phyloP scores from a whole-genome alignment of 1,140 invertebrate genomes.

The Saccostrea glomerata region DNA sequence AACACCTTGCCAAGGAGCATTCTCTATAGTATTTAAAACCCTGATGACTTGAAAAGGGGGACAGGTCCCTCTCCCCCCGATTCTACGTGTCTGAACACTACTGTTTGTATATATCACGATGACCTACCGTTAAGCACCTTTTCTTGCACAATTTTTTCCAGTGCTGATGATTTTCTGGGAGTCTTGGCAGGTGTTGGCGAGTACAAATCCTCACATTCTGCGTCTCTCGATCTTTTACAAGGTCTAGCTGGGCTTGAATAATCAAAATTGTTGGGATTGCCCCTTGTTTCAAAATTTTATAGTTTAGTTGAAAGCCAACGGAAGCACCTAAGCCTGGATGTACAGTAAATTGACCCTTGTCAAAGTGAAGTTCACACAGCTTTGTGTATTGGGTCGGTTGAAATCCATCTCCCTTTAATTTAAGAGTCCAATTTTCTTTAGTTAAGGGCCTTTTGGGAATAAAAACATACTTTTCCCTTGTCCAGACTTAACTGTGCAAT shows the following conservation, averaged over 20 bases:
- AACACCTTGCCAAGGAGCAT: too few relatives aligned
- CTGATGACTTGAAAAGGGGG: too few relatives aligned
- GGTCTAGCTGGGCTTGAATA: background rate
- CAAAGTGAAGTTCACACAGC: background rate
- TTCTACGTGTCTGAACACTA: too few relatives aligned
- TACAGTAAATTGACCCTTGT: background rate
- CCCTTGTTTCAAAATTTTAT: background rate
- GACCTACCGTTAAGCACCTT: too few relatives aligned
- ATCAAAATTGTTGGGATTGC: background rate
- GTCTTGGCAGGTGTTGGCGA: too few relatives aligned
- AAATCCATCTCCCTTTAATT: background rate
- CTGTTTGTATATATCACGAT: too few relatives aligned
- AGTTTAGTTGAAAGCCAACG: background rate
- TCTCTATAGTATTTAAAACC: too few relatives aligned
- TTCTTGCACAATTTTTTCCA: too few relatives aligned
- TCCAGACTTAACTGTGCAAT: background rate
- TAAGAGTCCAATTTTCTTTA: background rate
- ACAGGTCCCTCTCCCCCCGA: too few relatives aligned
- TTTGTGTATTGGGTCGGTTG: background rate
- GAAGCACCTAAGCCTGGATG: background rate
- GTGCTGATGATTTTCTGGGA: too few relatives aligned
- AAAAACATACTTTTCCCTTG: background rate
- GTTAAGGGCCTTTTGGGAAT: background rate
- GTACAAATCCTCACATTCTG: too few relatives aligned
- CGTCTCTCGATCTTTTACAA: background rate